Conservation (phyloP, 30 jellyfish, hydroid and myxozoan species). For the Pelagia noctiluca region DNA sequence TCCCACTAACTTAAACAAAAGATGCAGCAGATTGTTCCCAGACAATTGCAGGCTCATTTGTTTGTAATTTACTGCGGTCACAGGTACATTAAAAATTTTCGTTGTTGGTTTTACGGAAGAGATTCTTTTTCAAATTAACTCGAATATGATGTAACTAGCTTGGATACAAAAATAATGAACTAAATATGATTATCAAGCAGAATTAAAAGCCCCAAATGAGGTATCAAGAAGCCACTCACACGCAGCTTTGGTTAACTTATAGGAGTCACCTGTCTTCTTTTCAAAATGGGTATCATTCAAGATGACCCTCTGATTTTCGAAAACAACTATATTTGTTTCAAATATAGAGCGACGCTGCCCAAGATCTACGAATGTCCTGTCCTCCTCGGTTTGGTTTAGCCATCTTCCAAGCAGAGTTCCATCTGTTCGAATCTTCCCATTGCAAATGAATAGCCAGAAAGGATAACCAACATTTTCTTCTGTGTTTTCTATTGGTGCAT, state of each 20-base stretch:
- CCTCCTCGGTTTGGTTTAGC: constrained; percentile 35
- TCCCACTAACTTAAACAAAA: no score
- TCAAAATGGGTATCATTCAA: not conserved
- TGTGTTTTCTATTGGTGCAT: constrained; percentile 17
- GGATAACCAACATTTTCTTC: constrained; percentile 15
- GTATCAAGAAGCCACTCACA: constrained; percentile 13
- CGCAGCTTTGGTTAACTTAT: constrained; percentile 20
- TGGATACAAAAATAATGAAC: no score
- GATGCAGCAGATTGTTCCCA: no score
- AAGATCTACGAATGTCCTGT: constrained; percentile 2
- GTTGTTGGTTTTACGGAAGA: no score
- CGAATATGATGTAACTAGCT: no score
- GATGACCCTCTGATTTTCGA: not conserved
- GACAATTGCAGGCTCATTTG: no score
- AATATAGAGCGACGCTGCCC: not conserved
- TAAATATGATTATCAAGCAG: no score
- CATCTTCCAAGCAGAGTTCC: no score
- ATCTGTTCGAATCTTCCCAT: constrained; percentile 25
- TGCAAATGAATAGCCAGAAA: constrained; percentile 47
- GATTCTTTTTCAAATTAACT: no score
- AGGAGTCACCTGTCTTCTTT: not conserved
- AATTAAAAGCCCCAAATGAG: not conserved
- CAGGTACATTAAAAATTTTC: no score
- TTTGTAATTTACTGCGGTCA: no score
- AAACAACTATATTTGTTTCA: constrained; percentile 9